Conservation (phyloP, 2,113 vertebrate species). For the Nettapus auritus region DNA sequence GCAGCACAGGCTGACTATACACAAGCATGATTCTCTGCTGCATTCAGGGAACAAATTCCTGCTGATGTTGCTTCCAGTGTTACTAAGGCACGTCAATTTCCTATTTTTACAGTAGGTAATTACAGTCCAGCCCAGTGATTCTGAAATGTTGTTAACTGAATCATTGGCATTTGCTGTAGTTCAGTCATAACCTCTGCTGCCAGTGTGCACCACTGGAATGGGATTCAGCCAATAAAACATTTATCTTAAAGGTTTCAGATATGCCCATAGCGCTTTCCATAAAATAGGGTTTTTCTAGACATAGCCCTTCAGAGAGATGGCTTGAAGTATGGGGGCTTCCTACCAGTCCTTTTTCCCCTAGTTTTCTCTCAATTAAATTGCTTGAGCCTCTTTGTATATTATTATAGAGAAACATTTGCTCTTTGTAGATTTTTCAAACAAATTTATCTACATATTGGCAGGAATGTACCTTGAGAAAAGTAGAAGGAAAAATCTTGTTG, state of each 20-base stretch:
- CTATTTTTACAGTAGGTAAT: slow-evolving; percentile 20
- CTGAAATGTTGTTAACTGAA: slow-evolving; percentile 22
- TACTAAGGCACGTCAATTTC: not conserved
- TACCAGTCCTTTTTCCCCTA: not conserved
- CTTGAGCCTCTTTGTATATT: not conserved
- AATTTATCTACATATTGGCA: slow-evolving; percentile 32
- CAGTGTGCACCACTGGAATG: not conserved
- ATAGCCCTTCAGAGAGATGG: not conserved
- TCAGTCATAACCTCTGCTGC: slow-evolving; percentile 9
- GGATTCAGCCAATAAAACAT: slow-evolving; percentile 21
- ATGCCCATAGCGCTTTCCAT: not conserved
- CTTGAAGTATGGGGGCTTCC: not conserved
- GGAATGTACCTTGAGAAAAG: not conserved
- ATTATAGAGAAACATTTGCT: not conserved
- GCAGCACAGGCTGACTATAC: not conserved
- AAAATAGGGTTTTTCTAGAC: not conserved
- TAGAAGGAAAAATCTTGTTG: not conserved
- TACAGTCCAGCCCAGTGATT: not conserved
- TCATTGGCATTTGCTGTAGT: not conserved
- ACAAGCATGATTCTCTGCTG: not conserved
- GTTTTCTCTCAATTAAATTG: not conserved
- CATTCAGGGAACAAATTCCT: not conserved
- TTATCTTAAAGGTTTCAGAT: slow-evolving; percentile 37
- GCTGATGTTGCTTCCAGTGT: not conserved
- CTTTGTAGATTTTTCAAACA: slow-evolving; percentile 15